Evolutionary conservation across 2,888 invertebrate species (phyloP).

Genomic region (Platycheirus rosarum): DNA sequence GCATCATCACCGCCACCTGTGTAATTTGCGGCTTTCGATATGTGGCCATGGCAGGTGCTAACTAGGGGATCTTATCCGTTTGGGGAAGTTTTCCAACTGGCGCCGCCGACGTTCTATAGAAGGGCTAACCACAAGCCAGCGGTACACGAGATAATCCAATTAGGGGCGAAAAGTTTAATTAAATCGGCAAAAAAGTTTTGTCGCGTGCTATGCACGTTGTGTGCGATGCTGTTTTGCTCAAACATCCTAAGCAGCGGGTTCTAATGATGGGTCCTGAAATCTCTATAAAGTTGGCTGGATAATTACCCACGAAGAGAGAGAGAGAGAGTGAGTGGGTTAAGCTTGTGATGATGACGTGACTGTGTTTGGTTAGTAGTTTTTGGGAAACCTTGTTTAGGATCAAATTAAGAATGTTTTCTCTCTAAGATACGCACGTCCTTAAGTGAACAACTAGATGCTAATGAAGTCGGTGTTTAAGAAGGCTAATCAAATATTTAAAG

Average conservation of each 20-base stretch:
- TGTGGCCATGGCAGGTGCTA: constrained; percentile 63
- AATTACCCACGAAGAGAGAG: constrained; percentile 35
- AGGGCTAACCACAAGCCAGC: constrained; percentile 52
- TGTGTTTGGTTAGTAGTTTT: constrained; percentile 6
- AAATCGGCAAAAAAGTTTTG: constrained; percentile 65
- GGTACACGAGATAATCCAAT: constrained; percentile 66
- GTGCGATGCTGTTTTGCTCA: neutral
- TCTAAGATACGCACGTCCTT: constrained; percentile 50
- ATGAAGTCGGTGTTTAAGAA: too few relatives aligned
- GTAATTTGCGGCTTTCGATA: constrained; percentile 68
- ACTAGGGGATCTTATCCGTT: constrained; percentile 33
- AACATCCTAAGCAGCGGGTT: constrained; percentile 8
- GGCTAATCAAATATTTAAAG: too few relatives aligned
- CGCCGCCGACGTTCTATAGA: constrained; percentile 15
- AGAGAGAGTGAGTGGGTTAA: neutral
- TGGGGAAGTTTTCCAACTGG: constrained; percentile 43
- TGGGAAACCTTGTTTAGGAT: neutral
- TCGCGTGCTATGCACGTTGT: constrained; percentile 38
- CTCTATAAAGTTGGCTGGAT: constrained; percentile 40
- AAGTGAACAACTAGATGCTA: too few relatives aligned
- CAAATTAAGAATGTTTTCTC: constrained; percentile 29
- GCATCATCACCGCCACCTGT: constrained; percentile 54
- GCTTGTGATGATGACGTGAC: constrained; percentile 33
- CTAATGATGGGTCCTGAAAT: constrained; percentile 19
- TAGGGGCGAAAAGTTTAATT: constrained; percentile 67